These are phyloP conservation scores for Oxyura jamaicensis DNA, from an alignment of 2,113 vertebrate species.

Conservation along the genomic window DNA sequence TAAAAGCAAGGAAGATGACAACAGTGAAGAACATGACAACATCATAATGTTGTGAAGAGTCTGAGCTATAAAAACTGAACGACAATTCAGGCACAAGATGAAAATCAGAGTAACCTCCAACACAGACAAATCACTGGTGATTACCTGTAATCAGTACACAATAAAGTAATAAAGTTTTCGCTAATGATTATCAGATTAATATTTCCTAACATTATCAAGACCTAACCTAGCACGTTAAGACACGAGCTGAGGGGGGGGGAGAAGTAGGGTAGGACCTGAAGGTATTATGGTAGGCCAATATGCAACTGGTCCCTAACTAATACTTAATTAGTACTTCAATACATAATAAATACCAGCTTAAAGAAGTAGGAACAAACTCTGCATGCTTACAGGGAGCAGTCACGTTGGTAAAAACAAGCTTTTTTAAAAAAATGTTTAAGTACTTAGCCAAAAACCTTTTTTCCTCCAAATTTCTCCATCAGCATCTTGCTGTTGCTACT, in stretches of 20 bases:
- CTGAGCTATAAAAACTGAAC: neutral
- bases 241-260: rapidly evolving
- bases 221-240: neutral
- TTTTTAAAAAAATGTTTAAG: neutral
- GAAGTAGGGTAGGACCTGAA: neutral
- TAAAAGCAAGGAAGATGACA: neutral
- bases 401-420: neutral
- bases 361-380: neutral
- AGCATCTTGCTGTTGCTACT: neutral
- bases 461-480: neutral
- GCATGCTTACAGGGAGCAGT: neutral
- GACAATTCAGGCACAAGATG: neutral
- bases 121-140: neutral
- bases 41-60: neutral
- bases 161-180: neutral
- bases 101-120: neutral
- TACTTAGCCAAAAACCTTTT: neutral
- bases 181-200: neutral
- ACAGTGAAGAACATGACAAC: neutral
- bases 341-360: neutral
- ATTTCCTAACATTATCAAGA: neutral
- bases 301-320: neutral
- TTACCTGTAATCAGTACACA: neutral
- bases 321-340: neutral
- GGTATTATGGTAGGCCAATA: too few relatives aligned